Evolutionary conservation across 1,140 invertebrate species (phyloP), one percentile per base, ranked within the genome.

Genomic region (Lasaia peninsularis): DNA sequence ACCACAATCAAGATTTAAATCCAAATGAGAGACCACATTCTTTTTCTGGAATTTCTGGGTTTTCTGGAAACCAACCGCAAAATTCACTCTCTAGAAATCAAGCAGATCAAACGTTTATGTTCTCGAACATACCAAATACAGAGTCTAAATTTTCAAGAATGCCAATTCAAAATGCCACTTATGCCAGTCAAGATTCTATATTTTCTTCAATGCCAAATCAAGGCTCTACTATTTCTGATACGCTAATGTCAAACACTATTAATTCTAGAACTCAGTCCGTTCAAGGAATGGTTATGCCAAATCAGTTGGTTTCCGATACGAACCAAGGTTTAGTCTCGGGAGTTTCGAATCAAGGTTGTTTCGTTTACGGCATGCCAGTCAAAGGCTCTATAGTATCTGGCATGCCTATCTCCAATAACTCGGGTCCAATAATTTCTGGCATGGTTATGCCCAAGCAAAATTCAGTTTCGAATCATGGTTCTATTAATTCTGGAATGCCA

Each of bases 391-490:
- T 62, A 8, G 34, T 59, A 7, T 31, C 20, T 24, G 63, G 58
- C 16, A 57, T 52, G 1, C 31, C 63, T 6, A 68, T 49, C 34
- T 40, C 37, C 7, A 24, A 52, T 57, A 48, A 66, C 24, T 28
- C 24, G 8, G 65, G 71, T 10, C 66, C 70, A 0, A 73, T 70
- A 40, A 52, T 63, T 0, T 56, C 62, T 1, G 73, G 78, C 11
- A 76, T 64, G 2, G 58, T 65, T 0, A 48, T 65, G 0, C 33
- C 57, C 2, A 48, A 48, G 7, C 20, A 48, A 48, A 48, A 24
- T 20, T 11, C 20, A n/a, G 44, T 31, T 7, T 16, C 53, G 24
- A 70, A 34, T 31, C 66, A 75, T 32, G 70, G 65, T 6, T 69
- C 73, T 0, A 69, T 73, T 20, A 49, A 65, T 52, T 50, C 60